Base-by-base conservation (phyloP, 35 echinoderm and acorn worm species). In the Acanthaster planci region DNA sequence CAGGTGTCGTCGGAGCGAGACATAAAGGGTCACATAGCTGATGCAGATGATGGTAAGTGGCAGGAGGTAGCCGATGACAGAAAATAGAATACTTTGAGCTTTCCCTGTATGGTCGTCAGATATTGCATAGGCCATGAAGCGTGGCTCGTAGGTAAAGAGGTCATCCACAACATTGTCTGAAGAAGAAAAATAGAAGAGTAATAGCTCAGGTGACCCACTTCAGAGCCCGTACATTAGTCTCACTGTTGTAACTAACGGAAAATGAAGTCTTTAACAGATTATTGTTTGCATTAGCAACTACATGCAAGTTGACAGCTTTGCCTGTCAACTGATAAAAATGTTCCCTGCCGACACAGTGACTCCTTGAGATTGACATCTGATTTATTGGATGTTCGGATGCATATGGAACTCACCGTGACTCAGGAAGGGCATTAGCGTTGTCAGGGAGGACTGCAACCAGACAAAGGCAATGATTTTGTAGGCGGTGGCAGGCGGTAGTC, bases 331-430 rank as follows among this genome's bases (percentile, higher is more conserved):
- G n/a, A n/a, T n/a, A n/a, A n/a, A n/a, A n/a, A n/a, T n/a, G n/a
- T n/a, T n/a, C n/a, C n/a, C n/a, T n/a, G n/a, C n/a, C n/a, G n/a
- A n/a, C n/a, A n/a, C n/a, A n/a, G n/a, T n/a, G n/a, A n/a, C n/a
- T n/a, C n/a, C n/a, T n/a, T n/a, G n/a, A n/a, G n/a, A n/a, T n/a
- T n/a, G n/a, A n/a, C n/a, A n/a, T n/a, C n/a, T n/a, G n/a, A n/a
- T n/a, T n/a, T n/a, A n/a, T n/a, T n/a, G n/a, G n/a, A n/a, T n/a
- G n/a, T n/a, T n/a, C n/a, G n/a, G n/a, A n/a, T n/a, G n/a, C n/a
- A n/a, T 12, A 47, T 12, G 42, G 12, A n/a, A 72, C 64, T 72
- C 34, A 72, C 64, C 64, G 64, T 72, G 64, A 72, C 64, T 72
- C 14, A 72, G 64, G 26, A 72, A 72, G 34, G 64, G 64, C 29